A percentile compares a stretch with the other conserved stretches of the same genome.
Conservation (phyloP, 1,140 invertebrate species). For the Zaprionus ghesquierei region DNA sequence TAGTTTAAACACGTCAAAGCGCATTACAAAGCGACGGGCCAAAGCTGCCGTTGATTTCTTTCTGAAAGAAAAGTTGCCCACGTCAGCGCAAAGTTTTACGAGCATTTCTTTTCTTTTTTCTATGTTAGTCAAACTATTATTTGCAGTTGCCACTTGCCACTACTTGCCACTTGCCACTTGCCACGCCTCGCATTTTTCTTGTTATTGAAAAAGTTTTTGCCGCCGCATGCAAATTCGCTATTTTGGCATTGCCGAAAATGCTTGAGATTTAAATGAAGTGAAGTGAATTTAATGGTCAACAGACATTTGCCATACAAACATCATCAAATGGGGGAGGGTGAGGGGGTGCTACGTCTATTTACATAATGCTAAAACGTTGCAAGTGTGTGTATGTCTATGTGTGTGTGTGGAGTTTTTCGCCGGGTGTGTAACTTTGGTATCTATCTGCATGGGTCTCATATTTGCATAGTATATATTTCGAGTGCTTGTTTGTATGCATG, state of each 20-base stretch:
- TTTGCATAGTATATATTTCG: constrained; percentile 81
- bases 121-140: constrained; percentile 63
- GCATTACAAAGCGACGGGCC: constrained; percentile 43
- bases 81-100: constrained; percentile 49
- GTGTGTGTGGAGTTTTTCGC: constrained; percentile 50
- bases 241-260: constrained; percentile 52
- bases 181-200: constrained; percentile 21
- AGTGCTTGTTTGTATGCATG: constrained; percentile 73
- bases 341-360: constrained; percentile 36
- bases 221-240: constrained; percentile 54
- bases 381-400: not conserved
- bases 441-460: constrained; percentile 55
- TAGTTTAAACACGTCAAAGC: constrained; percentile 66
- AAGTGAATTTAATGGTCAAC: constrained; percentile 82
- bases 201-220: constrained; percentile 74
- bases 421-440: constrained; percentile 30
- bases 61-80: constrained; percentile 45
- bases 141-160: constrained; percentile 66
- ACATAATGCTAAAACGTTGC: constrained; percentile 49
- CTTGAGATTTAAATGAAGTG: constrained; percentile 82
- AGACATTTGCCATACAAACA: constrained; percentile 69
- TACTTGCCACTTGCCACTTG: constrained; percentile 49
- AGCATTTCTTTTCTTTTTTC: not conserved
- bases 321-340: constrained; percentile 18
- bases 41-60: not conserved